These are phyloP conservation scores for Mus spicilegus DNA, from an alignment of 2,113 vertebrate genomes.

Conservation along the genomic window DNA sequence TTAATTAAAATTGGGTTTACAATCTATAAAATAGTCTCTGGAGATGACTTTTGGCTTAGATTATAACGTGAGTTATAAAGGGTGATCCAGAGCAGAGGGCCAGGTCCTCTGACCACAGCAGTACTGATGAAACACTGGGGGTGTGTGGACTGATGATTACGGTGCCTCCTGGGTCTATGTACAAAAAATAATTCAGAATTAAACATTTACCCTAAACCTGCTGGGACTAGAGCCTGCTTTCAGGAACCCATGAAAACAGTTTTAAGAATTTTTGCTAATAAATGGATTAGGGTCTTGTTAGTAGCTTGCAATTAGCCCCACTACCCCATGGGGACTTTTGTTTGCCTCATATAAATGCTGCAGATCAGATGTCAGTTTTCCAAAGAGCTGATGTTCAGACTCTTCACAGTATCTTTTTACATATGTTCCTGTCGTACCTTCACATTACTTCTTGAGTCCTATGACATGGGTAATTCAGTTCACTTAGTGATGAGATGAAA, in stretches of 20 bases:
- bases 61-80: background rate
- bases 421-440: background rate
- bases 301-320: background rate
- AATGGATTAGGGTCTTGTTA: conserved; percentile 10
- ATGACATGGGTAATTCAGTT: background rate
- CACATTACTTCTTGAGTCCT: conserved; percentile 10
- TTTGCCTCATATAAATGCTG: background rate
- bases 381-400: conserved; percentile 4
- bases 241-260: background rate
- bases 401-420: background rate
- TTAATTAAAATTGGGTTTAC: conserved; percentile 9
- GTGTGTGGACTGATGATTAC: background rate
- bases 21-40: conserved; percentile 28
- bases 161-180: background rate
- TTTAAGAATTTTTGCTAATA: background rate
- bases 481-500: background rate
- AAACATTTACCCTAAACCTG: background rate
- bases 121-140: background rate
- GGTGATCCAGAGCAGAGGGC: background rate
- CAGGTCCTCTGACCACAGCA: background rate
- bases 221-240: background rate
- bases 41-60: conserved; percentile 17
- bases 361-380: background rate
- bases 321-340: background rate
- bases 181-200: background rate